phyloP scores from a whole-genome alignment of 2,797 vertebrate genomes.

The Eulemur rubriventer region DNA sequence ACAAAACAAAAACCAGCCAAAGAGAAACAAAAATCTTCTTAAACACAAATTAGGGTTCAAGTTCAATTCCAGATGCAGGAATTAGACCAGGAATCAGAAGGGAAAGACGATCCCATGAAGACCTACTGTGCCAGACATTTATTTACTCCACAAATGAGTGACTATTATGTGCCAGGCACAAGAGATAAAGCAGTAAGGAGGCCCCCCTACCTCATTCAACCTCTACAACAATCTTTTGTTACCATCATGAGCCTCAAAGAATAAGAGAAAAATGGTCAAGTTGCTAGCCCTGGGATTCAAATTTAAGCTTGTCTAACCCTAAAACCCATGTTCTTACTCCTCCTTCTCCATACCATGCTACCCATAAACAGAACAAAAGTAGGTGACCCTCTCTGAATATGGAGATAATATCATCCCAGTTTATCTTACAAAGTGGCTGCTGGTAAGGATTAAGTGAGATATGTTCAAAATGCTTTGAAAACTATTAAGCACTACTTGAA shows the following conservation, averaged over 20 bases:
- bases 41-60: conserved; percentile 31
- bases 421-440: not conserved
- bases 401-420: not conserved
- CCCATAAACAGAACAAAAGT: not conserved
- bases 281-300: not conserved
- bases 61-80: conserved; percentile 27
- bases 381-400: not conserved
- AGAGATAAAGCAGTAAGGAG: not conserved
- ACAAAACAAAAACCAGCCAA: not conserved
- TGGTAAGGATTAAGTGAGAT: not conserved
- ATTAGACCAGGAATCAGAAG: not conserved
- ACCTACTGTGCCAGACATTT: not conserved
- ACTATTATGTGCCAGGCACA: not conserved
- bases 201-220: not conserved
- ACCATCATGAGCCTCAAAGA: not conserved
- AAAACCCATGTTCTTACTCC: not conserved
- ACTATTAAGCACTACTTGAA: not conserved
- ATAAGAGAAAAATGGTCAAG: not conserved
- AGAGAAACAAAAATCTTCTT: not conserved
- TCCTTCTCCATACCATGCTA: not conserved
- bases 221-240: not conserved
- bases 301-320: not conserved
- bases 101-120: not conserved
- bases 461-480: conserved; percentile 3
- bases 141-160: not conserved